phyloP scores from a whole-genome alignment of 2,113 vertebrate species.

The Barbus barbus region DNA sequence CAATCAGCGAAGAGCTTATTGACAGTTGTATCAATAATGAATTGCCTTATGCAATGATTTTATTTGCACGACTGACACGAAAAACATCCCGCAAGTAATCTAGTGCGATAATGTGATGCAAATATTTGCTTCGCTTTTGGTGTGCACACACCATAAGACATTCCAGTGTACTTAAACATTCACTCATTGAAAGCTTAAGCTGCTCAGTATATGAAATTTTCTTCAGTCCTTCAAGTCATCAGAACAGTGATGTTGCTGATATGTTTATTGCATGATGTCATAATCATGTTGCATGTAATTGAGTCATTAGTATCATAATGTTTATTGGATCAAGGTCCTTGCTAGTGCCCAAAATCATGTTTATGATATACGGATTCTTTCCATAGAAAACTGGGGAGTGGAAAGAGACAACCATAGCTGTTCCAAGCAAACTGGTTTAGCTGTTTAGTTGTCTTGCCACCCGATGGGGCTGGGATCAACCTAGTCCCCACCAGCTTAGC shows the following conservation, averaged over 20 bases:
- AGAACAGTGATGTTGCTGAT: background rate
- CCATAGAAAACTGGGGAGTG: background rate
- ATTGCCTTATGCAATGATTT: too few species aligned
- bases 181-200: background rate
- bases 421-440: background rate
- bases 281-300: background rate
- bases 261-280: background rate
- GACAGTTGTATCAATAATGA: too few species aligned
- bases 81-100: background rate
- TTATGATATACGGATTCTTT: background rate
- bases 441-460: background rate
- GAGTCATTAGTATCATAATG: background rate
- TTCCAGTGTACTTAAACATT: background rate
- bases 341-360: background rate
- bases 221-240: background rate
- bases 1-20: too few species aligned
- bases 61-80: too few species aligned
- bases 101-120: background rate
- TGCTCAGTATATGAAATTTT: background rate
- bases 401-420: background rate
- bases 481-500: background rate
- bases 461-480: background rate
- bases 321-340: conserved; percentile 4
- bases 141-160: background rate
- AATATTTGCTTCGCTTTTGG: background rate